A percentile compares a stretch with the other conserved stretches of the same genome.
Evolutionary conservation across 2,797 vertebrate species (phyloP).

Genomic region (Bovichtus variegatus): DNA sequence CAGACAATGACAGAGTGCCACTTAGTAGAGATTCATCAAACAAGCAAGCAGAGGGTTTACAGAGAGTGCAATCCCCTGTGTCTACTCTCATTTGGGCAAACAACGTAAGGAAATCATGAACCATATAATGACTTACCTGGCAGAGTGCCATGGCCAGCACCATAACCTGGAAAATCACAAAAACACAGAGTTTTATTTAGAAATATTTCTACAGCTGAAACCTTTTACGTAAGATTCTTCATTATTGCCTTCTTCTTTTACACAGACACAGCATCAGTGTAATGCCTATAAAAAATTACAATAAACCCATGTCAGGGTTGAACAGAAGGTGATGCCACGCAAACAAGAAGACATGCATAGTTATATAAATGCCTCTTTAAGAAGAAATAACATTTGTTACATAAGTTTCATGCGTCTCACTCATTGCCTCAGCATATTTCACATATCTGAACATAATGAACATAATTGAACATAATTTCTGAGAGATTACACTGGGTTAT

Average conservation of each 20-base stretch:
- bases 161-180: constrained; percentile 69
- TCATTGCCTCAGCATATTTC: background rate
- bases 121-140: constrained; percentile 67
- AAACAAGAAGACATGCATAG: background rate
- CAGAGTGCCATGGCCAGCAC: constrained; percentile 65
- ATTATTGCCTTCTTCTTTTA: background rate
- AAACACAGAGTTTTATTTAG: constrained; percentile 8
- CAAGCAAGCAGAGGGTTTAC: constrained; percentile 21
- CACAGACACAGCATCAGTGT: background rate
- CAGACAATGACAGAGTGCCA: constrained; percentile 27
- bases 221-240: background rate
- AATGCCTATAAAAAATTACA: background rate
- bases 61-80: background rate
- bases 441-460: too few species aligned
- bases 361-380: background rate
- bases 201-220: background rate
- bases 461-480: too few species aligned
- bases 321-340: background rate
- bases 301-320: background rate
- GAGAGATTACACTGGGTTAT: background rate
- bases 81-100: background rate
- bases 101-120: background rate
- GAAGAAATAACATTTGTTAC: background rate
- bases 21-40: constrained; percentile 42
- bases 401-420: background rate